phyloP scores from a whole-genome alignment of 2,888 invertebrate genomes.

The Polietes domitor region DNA sequence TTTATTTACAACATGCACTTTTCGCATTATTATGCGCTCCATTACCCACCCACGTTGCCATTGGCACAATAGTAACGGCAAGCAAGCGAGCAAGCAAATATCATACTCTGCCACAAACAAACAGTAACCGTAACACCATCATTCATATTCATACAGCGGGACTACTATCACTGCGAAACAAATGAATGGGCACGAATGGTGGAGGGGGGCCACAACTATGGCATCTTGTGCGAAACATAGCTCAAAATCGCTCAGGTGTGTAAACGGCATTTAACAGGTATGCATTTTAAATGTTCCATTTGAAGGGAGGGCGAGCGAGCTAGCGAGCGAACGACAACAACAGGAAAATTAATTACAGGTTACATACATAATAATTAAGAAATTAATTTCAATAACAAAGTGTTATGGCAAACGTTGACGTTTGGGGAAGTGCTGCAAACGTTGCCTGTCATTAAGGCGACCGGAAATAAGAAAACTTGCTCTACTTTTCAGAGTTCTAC shows the following conservation, averaged over 20 bases:
- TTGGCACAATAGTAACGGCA: background rate
- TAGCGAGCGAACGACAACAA: slow-evolving; percentile 37
- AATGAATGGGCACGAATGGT: background rate
- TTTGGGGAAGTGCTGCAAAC: background rate
- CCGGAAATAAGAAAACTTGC: no score
- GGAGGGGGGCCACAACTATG: slow-evolving; percentile 6
- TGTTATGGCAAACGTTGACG: background rate
- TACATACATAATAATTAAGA: slow-evolving; percentile 27
- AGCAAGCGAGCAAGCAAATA: slow-evolving; percentile 14
- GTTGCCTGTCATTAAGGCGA: no score
- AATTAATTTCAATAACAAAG: slow-evolving; percentile 13
- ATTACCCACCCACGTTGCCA: slow-evolving; percentile 66
- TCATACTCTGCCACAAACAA: background rate
- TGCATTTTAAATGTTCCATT: background rate
- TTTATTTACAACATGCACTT: slow-evolving; percentile 53
- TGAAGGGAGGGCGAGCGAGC: background rate
- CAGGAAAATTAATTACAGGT: slow-evolving; percentile 13
- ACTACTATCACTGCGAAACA: background rate
- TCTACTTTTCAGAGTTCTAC: no score
- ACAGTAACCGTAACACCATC: slow-evolving; percentile 14
- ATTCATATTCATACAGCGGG: background rate
- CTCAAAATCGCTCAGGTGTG: slow-evolving; percentile 58
- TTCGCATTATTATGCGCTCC: slow-evolving; percentile 66
- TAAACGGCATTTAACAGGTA: slow-evolving; percentile 58
- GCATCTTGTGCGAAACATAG: background rate